Evolutionary conservation across 2,888 invertebrate species (phyloP).

Genomic region (Stenoptilia bipunctidactyla): DNA sequence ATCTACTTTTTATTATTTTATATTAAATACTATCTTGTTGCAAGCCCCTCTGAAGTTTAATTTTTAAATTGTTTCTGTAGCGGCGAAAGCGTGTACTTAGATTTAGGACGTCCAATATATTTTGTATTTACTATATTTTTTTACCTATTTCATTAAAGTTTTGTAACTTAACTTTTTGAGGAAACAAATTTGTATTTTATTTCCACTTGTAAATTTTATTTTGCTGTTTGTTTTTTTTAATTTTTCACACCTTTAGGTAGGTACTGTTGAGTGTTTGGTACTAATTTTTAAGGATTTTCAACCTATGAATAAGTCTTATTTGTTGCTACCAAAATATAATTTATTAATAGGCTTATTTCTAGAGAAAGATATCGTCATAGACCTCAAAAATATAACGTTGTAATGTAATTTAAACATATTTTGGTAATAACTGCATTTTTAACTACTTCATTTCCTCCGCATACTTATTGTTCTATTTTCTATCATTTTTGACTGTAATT

Average conservation of each 20-base stretch:
- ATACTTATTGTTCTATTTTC: too few species aligned
- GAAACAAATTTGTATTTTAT: conserved; percentile 16
- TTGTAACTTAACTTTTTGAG: background rate
- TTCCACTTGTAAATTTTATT: conserved; percentile 25
- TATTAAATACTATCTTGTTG: conserved; percentile 25
- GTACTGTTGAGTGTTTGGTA: background rate
- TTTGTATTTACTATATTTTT: conserved; percentile 3
- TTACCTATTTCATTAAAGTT: conserved; percentile 12
- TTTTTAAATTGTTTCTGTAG: conserved; percentile 17
- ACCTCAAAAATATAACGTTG: too few species aligned
- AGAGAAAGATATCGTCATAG: too few species aligned
- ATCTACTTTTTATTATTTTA: background rate
- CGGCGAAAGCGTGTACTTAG: conserved; percentile 47
- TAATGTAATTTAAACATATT: too few species aligned
- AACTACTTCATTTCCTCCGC: too few species aligned
- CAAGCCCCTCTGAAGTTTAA: conserved; percentile 1
- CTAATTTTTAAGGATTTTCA: too few species aligned
- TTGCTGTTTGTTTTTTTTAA: conserved; percentile 18
- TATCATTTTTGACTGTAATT: too few species aligned
- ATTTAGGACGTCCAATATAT: conserved; percentile 39
- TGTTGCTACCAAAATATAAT: too few species aligned
- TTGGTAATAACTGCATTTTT: too few species aligned
- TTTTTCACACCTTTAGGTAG: conserved; percentile 14
- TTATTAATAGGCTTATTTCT: too few species aligned
- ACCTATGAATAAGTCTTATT: too few species aligned